Percentiles rank a stretch among this genome's conserved stretches.
phyloP scores from a whole-genome alignment of 1,140 invertebrate species.

The Pogonus chalceus region DNA sequence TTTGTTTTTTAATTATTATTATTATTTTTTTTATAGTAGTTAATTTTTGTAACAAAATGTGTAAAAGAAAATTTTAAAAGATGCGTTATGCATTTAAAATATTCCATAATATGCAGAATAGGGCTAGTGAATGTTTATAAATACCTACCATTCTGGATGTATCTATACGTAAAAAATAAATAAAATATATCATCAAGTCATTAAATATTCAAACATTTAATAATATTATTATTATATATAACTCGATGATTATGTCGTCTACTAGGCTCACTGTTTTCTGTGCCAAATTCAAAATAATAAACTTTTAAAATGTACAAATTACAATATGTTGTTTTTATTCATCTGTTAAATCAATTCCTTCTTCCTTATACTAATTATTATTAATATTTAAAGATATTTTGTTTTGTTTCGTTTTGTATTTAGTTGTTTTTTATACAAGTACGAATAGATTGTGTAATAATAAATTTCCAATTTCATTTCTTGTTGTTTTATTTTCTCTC shows the following conservation, averaged over 20 bases:
- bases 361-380: neutral
- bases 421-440: no score
- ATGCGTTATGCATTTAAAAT: conserved; percentile 26
- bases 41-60: conserved; percentile 15
- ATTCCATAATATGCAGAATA: conserved; percentile 27
- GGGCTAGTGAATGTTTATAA: conserved; percentile 31
- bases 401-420: no score
- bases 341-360: neutral
- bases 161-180: conserved; percentile 17
- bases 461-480: no score
- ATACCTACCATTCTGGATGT: conserved; percentile 24
- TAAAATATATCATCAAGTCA: conserved; percentile 19
- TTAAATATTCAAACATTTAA: conserved; percentile 26
- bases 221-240: conserved; percentile 14
- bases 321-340: conserved; percentile 3
- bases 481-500: neutral
- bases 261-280: conserved; percentile 35
- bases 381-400: no score
- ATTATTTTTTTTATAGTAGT: conserved; percentile 10
- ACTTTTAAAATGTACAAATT: conserved; percentile 23
- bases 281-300: conserved; percentile 35
- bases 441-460: no score
- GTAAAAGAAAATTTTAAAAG: conserved; percentile 9
- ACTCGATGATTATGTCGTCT: conserved; percentile 25
- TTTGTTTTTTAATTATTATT: conserved; percentile 5